Base-by-base conservation (phyloP, 2,797 vertebrate genomes). In the Danio jaintianensis region DNA sequence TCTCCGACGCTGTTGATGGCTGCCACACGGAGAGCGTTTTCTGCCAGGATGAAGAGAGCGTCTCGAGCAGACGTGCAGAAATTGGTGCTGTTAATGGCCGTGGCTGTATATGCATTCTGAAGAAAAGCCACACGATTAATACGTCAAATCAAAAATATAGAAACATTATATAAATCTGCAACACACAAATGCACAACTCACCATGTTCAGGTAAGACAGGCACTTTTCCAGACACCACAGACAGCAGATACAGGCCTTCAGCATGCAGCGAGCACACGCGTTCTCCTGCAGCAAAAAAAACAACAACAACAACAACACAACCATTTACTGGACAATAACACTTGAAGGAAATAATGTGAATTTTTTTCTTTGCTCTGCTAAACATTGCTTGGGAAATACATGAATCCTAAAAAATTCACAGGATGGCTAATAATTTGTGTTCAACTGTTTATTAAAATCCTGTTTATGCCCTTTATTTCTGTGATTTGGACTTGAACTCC, bases 211-310 rank as follows among this genome's bases (percentile, higher is more conserved):
- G 87, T 96, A 99, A 36, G 91, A 93, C 47, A 99, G 96, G 93
- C 97, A 99, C 94, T 98, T 99, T 91, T 98, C 96, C 36, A 99
- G 93, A 93, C 98, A 99, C 97, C 97, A 99, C 91, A 99, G 90
- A 90, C 97, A 99, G 93, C 98, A 99, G 87, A 99, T 94, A 79
- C 98, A 99, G 40, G 96, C 92, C 91, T 98, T 99, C 86, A 99
- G 86, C 94, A 98, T 92, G 90, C 97, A 99, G 9, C 96, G 95
- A 74, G 98, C 97, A 80, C 96, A 97, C 47, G 95, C 96, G 50
- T 98, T 99, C 88, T 99, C 97, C 98, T 99, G 74, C 1, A 22
- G 43, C 22, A 0, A 2, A 52, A 42, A 5, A 69, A n/a, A n/a
- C n/a, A n/a, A n/a, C n/a, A n/a, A n/a, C n/a, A n/a, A n/a, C n/a